Evolutionary conservation across 2,888 invertebrate species (phyloP), one percentile per base, ranked within the genome.

Genomic region (Agapetus fuscipes): DNA sequence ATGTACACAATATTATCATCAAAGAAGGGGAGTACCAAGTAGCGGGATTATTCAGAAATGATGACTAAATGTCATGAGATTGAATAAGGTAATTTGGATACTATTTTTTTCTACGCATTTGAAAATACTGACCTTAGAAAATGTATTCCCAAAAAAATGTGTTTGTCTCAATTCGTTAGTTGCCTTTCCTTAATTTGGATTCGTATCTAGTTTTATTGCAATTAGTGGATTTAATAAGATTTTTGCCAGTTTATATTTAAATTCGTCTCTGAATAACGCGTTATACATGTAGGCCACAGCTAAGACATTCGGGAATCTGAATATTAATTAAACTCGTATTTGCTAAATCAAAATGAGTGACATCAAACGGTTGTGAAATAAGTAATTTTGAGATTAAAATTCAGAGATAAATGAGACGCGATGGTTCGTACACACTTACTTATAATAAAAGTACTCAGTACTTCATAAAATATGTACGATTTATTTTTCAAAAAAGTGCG

Each of bases 1-100:
- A 20, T 32, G 17, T 10, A 20, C 20, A 32, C 14, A 32, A 17
- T 32, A 20, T n/a, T n/a, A n/a, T n/a, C n/a, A n/a, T n/a, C 20
- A 20, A 6, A 4, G 20, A 4, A 20, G 20, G 20, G 9, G 20
- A 4, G 20, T 20, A 20, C 9, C 20, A 4, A 6, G 20, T 9
- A 20, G 9, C n/a, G n/a, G n/a, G n/a, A n/a, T n/a, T n/a, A n/a
- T n/a, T n/a, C n/a, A n/a, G n/a, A n/a, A n/a, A n/a, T n/a, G n/a
- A n/a, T n/a, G n/a, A n/a, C n/a, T 20, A 20, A 6, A 20, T 20
- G 9, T 4, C 20, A 20, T 20, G 20, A 9, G 9, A 20, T 20
- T 20, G 9, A 20, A 20, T 20, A 9, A 20, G 9, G 20, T 20
- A 6, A 20, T 20, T 20, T 20, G 4, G 9, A 20, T 20, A 20